Base-by-base conservation (phyloP, 2,888 invertebrate genomes). In the Aleiodes leptofemur region DNA sequence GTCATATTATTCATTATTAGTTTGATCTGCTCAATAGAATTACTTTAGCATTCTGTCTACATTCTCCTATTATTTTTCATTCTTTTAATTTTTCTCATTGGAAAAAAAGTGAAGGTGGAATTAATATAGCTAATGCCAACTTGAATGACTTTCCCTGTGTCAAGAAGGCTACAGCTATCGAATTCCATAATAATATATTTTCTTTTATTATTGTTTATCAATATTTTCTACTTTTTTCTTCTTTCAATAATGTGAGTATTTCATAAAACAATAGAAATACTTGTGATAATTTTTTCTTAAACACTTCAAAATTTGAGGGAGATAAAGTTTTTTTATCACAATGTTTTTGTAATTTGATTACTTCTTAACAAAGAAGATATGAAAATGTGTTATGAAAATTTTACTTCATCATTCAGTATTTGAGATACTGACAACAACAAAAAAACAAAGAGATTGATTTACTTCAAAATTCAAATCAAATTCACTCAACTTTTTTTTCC, bases 1-100 rank as follows among this genome's bases (percentile, higher is more conserved):
- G 14, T 59, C n/a, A 59, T 50, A 59, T 50, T 50, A 16, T 23
- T 43, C 64, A 64, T 23, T 43, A 14, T 48, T 8, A 64, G 5
- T n/a, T 8, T 38, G 14, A n/a, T 50, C 16, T 8, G 0, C 0
- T n/a, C 4, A n/a, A 2, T 11, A 23, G 13, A 7, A 23, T 43
- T 13, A 69, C 55, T 38, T 14, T 55, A 31, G n/a, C 9, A 8
- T 55, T 69, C 0, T 23, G 8, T 9, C 1, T 7, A 11, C 29
- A 70, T 13, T 56, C 16, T 23, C 9, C 38, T 23, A 38, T n/a
- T 23, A 29, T 8, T 23, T 23, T 23, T 23, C 23, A 23, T 1
- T 23, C 34, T 34, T 4, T 6, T 34, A 1, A 34, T 34, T 34
- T 6, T 34, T 34, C 34, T 34, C 34, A 34, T 34, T 34, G 2